Evolutionary conservation across 2,113 vertebrate species (phyloP).

Genomic region (Periophthalmus modestus): DNA sequence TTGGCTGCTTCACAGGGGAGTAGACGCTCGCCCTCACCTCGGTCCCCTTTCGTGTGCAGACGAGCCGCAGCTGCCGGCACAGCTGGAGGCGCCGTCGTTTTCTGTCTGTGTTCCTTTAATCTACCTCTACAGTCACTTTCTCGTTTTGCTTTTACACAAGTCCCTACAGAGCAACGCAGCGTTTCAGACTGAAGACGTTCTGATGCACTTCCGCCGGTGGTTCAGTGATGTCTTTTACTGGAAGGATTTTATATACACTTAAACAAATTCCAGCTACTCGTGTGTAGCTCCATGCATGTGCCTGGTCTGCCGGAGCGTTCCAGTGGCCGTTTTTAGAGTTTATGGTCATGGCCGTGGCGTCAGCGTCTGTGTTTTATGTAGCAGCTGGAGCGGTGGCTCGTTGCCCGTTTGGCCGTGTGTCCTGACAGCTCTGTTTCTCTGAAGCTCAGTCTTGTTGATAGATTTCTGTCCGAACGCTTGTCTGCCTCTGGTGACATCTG

Average conservation of each 20-base stretch:
- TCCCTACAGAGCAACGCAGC: slow-evolving; percentile 41
- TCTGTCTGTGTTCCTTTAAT: slow-evolving; percentile 51
- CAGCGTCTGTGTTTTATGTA: slow-evolving; percentile 61
- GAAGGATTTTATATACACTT: neutral
- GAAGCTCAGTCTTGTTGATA: slow-evolving; percentile 17
- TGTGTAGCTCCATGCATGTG: neutral
- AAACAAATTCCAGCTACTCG: neutral
- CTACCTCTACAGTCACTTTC: slow-evolving; percentile 61
- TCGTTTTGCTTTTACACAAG: slow-evolving; percentile 19
- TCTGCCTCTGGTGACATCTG: slow-evolving; percentile 51
- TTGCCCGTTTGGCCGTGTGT: slow-evolving; percentile 45
- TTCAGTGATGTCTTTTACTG: slow-evolving; percentile 15
- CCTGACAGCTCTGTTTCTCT: slow-evolving; percentile 41
- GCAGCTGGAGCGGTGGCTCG: slow-evolving; percentile 52
- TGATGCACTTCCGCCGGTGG: slow-evolving; percentile 23
- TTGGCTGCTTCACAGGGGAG: slow-evolving; percentile 36
- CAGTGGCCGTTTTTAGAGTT: slow-evolving; percentile 52
- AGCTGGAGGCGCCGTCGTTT: slow-evolving; percentile 60
- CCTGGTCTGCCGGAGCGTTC: slow-evolving; percentile 14
- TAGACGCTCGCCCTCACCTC: slow-evolving; percentile 31
- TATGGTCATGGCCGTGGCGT: slow-evolving; percentile 36
- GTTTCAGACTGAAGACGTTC: slow-evolving; percentile 12
- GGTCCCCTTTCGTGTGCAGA: slow-evolving; percentile 37
- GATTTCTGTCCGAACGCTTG: slow-evolving; percentile 45
- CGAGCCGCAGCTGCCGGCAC: slow-evolving; percentile 64